Conservation (phyloP, 2,888 invertebrate species). For the Onchidella celtica region DNA sequence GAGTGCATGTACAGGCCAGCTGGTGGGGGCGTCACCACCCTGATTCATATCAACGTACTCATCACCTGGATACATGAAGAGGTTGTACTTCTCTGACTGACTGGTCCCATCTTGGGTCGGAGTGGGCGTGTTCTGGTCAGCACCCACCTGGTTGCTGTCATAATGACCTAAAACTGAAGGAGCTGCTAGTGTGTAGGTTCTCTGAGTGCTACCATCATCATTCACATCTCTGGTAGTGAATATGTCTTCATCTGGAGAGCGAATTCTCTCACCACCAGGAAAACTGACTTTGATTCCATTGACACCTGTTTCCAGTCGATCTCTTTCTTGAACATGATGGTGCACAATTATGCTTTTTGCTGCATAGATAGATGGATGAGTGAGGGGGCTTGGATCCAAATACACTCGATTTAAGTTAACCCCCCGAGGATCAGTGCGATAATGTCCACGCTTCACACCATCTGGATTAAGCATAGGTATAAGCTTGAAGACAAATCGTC, state of each 20-base stretch:
- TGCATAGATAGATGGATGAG: slow-evolving; percentile 93
- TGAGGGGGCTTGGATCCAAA: slow-evolving; percentile 86
- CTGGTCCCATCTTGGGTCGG: not conserved
- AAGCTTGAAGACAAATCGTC: slow-evolving; percentile 89
- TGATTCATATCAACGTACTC: not conserved
- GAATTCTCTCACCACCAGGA: slow-evolving; percentile 51
- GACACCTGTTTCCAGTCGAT: slow-evolving; percentile 44
- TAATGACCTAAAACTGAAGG: slow-evolving; percentile 17
- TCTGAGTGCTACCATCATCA: slow-evolving; percentile 3
- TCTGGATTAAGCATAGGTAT: slow-evolving; percentile 95
- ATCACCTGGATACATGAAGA: not conserved
- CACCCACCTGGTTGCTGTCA: not conserved
- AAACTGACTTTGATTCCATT: slow-evolving; percentile 61
- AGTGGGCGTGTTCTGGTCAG: not conserved
- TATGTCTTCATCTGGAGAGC: not conserved
- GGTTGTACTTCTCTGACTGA: no score
- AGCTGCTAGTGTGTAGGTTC: slow-evolving; percentile 7
- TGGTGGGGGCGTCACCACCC: not conserved
- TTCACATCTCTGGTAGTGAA: not conserved
- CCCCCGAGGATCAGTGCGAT: slow-evolving; percentile 89
- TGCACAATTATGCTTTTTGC: slow-evolving; percentile 85
- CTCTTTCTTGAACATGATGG: slow-evolving; percentile 79
- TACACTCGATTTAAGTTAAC: slow-evolving; percentile 94
- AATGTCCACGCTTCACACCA: slow-evolving; percentile 91
- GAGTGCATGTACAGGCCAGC: not conserved